A percentile compares a stretch with the other conserved stretches of the same genome.
phyloP scores from a whole-genome alignment of 2,888 invertebrate genomes.

The Pardosa pseudoannulata region DNA sequence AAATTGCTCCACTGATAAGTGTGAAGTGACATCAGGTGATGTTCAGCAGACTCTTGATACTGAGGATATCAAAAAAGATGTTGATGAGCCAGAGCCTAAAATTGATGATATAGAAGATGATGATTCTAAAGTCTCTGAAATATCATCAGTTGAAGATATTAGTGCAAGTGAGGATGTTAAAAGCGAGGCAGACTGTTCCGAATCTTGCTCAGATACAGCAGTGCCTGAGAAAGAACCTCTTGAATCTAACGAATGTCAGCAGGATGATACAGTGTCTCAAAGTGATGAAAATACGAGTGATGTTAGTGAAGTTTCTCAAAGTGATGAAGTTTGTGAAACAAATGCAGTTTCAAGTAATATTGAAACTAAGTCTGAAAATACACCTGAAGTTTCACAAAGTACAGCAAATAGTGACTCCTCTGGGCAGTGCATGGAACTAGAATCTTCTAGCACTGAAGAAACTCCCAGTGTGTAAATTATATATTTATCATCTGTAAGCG shows the following conservation, averaged over 20 bases:
- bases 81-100: background rate
- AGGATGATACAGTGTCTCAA: constrained; percentile 59
- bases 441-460: constrained; percentile 30
- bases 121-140: background rate
- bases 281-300: constrained; percentile 30
- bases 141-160: background rate
- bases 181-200: constrained; percentile 15
- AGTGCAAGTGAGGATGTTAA: constrained; percentile 26
- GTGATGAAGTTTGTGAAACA: background rate
- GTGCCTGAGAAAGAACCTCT: background rate
- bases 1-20: background rate
- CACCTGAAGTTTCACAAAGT: constrained; percentile 31
- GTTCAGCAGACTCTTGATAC: background rate
- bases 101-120: background rate
- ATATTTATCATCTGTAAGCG: background rate
- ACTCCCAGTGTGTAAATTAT: constrained; percentile 11
- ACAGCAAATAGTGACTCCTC: constrained; percentile 33
- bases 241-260: constrained; percentile 6
- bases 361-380: background rate
- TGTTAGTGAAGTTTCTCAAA: background rate
- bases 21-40: constrained; percentile 10
- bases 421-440: constrained; percentile 25
- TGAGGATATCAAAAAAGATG: background rate
- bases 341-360: background rate
- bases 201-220: background rate